A percentile compares a stretch with the other conserved stretches of the same genome.
phyloP scores from a whole-genome alignment of 1,140 invertebrate genomes.

The Trichoplusia ni region DNA sequence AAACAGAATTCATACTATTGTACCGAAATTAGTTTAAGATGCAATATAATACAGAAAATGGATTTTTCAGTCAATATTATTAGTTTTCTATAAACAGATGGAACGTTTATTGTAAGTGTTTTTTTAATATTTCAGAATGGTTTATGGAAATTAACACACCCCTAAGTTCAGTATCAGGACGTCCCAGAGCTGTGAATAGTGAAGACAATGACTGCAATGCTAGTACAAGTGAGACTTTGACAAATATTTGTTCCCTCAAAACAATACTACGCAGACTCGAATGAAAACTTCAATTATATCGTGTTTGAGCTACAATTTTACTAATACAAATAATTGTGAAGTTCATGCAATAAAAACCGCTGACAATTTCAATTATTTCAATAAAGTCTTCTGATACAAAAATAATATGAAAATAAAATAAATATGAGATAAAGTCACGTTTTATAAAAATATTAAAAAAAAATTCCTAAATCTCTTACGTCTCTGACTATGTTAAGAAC shows the following conservation, averaged over 20 bases:
- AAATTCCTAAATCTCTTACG: too few relatives aligned
- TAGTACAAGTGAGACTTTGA: not conserved
- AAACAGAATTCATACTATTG: conserved; percentile 24
- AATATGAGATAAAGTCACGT: too few relatives aligned
- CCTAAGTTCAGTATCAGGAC: conserved; percentile 25
- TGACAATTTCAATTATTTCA: too few relatives aligned
- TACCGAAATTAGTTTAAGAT: not conserved
- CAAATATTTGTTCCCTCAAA: not conserved
- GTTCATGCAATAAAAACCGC: too few relatives aligned
- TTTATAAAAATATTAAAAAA: too few relatives aligned
- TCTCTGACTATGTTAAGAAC: too few relatives aligned
- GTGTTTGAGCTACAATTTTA: too few relatives aligned
- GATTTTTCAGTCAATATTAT: not conserved
- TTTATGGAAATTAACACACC: conserved; percentile 35
- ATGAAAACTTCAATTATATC: too few relatives aligned
- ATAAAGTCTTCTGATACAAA: too few relatives aligned
- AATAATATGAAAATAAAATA: too few relatives aligned
- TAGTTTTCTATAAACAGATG: not conserved
- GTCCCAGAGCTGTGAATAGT: not conserved
- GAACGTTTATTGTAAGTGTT: not conserved
- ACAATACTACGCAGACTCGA: not conserved
- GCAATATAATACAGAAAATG: not conserved
- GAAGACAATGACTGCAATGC: not conserved
- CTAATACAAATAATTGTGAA: too few relatives aligned
- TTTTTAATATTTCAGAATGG: conserved; percentile 39